Evolutionary conservation across 2,113 vertebrate species (phyloP).

Genomic region (Spheniscus mendiculus): DNA sequence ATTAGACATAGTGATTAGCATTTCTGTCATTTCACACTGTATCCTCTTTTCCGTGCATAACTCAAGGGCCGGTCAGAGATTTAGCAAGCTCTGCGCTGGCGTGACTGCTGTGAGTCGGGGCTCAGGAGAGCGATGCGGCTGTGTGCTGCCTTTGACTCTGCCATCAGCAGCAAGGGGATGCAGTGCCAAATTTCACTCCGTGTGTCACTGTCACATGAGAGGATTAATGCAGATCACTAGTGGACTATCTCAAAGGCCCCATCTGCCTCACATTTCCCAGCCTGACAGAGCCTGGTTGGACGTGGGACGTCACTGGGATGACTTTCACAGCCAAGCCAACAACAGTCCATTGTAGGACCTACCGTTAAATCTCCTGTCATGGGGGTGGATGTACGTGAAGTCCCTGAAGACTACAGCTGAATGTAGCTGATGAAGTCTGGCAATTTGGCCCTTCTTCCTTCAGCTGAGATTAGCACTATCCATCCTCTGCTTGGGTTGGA

Average conservation of each 20-base stretch:
- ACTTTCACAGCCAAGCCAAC: not conserved
- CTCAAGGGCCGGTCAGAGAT: fast-evolving
- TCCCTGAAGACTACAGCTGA: not conserved
- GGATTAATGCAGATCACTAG: not conserved
- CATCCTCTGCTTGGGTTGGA: not conserved
- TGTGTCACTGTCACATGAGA: not conserved
- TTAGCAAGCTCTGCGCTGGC: not conserved
- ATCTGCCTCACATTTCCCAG: not conserved
- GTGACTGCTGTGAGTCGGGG: not conserved
- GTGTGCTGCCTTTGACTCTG: not conserved
- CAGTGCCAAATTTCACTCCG: not conserved
- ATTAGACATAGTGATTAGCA: not conserved
- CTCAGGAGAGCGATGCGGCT: not conserved
- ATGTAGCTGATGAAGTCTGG: not conserved
- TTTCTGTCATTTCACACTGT: not conserved
- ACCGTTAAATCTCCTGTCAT: not conserved
- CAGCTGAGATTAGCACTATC: not conserved
- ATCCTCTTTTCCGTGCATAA: not conserved
- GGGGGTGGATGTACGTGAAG: not conserved
- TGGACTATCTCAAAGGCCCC: not conserved
- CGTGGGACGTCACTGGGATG: not conserved
- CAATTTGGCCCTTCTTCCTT: not conserved
- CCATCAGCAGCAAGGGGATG: not conserved
- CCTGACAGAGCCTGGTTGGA: not conserved
- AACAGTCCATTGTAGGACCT: not conserved